phyloP scores from a whole-genome alignment of 2,797 vertebrate species.

The Pitangus sulphuratus region DNA sequence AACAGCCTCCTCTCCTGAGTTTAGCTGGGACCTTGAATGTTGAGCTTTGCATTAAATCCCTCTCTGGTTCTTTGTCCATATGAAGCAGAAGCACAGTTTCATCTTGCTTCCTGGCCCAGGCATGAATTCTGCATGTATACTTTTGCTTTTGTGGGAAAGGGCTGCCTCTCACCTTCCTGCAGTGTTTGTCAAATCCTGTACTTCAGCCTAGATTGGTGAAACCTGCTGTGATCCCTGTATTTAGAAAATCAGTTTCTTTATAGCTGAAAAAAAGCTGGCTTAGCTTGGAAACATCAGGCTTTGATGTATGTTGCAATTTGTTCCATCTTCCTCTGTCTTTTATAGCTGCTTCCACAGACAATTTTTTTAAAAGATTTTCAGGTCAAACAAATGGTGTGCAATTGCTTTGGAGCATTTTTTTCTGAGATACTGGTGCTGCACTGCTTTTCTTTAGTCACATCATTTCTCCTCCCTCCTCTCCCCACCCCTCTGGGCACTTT shows the following conservation, averaged over 20 bases:
- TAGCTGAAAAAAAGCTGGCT: neutral
- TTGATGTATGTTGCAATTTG: neutral
- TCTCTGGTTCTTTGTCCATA: neutral
- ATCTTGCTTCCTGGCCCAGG: neutral
- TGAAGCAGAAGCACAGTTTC: neutral
- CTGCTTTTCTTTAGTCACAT: neutral
- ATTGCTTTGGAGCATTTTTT: neutral
- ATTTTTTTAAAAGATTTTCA: neutral
- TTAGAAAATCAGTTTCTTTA: constrained; percentile 14
- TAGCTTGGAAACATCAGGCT: neutral
- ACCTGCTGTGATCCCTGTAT: neutral
- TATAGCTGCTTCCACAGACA: neutral
- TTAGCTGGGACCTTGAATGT: neutral
- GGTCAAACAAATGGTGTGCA: neutral
- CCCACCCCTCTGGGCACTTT: neutral
- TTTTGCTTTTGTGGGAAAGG: neutral
- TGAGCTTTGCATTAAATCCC: neutral
- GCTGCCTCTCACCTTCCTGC: neutral
- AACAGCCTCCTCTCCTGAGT: neutral
- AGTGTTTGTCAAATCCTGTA: neutral
- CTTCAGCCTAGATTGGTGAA: neutral
- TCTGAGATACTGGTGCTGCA: neutral
- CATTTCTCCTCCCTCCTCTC: neutral
- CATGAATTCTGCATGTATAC: neutral
- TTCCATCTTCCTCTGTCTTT: neutral